Conservation (phyloP, 2,113 vertebrate species). For the Donacobius atricapilla region DNA sequence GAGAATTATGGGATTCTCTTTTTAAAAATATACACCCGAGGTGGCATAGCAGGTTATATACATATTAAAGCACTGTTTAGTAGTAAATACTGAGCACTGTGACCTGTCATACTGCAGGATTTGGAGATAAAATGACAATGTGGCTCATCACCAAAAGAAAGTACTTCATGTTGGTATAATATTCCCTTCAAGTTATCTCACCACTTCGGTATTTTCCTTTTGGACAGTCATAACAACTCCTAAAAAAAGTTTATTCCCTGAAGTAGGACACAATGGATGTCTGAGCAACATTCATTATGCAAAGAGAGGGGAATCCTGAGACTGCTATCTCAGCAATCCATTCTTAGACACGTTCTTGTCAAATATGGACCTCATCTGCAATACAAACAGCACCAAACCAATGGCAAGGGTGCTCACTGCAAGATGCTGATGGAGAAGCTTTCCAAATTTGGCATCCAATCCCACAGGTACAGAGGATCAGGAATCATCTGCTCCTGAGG, state of each 20-base stretch:
- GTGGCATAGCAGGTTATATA: neutral
- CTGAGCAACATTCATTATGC: neutral
- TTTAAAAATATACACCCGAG: neutral
- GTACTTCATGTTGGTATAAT: neutral
- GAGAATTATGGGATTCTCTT: neutral
- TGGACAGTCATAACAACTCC: neutral
- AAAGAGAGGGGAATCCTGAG: neutral
- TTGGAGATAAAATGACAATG: neutral
- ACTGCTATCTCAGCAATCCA: neutral
- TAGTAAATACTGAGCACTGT: accelerated
- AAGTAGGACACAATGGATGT: neutral
- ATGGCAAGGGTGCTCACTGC: neutral
- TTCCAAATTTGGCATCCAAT: neutral
- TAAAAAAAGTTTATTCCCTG: neutral
- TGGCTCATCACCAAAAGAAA: neutral
- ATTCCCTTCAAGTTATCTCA: neutral
- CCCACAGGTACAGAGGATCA: neutral
- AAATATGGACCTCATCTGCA: neutral
- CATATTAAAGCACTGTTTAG: neutral
- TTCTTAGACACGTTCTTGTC: neutral
- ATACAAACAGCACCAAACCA: neutral
- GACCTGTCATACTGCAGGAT: neutral
- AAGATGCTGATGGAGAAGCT: neutral
- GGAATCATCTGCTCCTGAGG: neutral
- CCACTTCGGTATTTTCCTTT: neutral